Evolutionary conservation across 2,888 invertebrate species (phyloP).

Genomic region (Eupithecia abbreviata): DNA sequence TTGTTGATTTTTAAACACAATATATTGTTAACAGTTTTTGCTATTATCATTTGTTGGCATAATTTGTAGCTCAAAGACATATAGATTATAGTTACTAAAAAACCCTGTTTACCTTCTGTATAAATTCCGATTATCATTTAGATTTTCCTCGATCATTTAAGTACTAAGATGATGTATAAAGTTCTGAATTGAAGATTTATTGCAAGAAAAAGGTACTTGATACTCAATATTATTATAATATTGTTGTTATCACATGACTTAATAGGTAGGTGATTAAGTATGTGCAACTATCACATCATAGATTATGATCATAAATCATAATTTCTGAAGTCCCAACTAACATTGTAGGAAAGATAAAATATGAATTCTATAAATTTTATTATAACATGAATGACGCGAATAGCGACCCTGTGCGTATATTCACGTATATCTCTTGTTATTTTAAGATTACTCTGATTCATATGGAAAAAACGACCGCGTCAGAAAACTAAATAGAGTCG

Average conservation of each 20-base stretch:
- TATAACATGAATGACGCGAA: conserved; percentile 53
- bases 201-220: not conserved
- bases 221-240: too few relatives aligned
- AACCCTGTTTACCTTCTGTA: not conserved
- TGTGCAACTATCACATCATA: too few relatives aligned
- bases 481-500: conserved; percentile 24
- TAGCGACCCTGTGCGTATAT: conserved; percentile 51
- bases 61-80: too few relatives aligned
- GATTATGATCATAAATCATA: not conserved
- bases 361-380: conserved; percentile 50
- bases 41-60: too few relatives aligned
- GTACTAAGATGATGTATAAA: not conserved
- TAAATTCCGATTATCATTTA: not conserved
- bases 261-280: too few relatives aligned
- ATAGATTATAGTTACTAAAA: too few relatives aligned
- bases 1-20: too few relatives aligned
- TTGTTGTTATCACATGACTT: too few relatives aligned
- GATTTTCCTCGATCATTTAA: not conserved
- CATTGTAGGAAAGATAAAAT: conserved; percentile 21
- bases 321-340: not conserved
- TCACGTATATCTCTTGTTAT: conserved; percentile 52
- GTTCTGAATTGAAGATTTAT: not conserved
- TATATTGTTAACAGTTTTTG: too few relatives aligned
- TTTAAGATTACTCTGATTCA: conserved; percentile 60
- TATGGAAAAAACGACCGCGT: conserved; percentile 46